These are phyloP conservation scores for Spongilla lacustris DNA, from an alignment of 37 sponge, comb jelly and placozoan genomes.

Conservation along the genomic window DNA sequence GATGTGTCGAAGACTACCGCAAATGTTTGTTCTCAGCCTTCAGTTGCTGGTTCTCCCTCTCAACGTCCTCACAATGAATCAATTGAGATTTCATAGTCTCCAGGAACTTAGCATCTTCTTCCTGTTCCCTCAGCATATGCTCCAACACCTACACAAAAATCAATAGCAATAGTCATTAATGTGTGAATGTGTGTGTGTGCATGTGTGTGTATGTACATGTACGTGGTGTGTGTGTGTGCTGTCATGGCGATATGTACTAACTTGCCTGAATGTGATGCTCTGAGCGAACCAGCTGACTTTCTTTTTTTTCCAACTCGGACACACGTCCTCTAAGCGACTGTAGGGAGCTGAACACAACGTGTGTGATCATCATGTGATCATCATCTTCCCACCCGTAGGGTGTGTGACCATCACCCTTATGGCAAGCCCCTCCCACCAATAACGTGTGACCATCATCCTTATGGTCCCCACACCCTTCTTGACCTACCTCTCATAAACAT, in stretches of 20 bases:
- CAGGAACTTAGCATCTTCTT: conserved; percentile 46
- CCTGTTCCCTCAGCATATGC: conserved; percentile 5
- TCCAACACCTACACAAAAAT: conserved; percentile 16
- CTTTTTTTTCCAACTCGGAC: not conserved
- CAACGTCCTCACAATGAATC: conserved; percentile 16
- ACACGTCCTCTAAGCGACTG: not conserved
- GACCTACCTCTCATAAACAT: not conserved
- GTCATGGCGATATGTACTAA: not conserved
- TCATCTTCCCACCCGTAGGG: too few species aligned
- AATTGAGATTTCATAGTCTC: conserved; percentile 26
- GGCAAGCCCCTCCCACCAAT: too few species aligned
- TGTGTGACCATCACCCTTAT: too few species aligned
- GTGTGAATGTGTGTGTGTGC: not conserved
- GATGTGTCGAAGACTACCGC: not conserved
- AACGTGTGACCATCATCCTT: too few species aligned
- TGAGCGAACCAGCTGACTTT: not conserved
- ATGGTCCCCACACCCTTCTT: not conserved
- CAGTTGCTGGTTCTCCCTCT: conserved; percentile 27
- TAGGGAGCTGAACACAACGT: not conserved
- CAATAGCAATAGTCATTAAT: not conserved
- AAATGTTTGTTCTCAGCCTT: conserved; percentile 47
- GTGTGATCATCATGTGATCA: not conserved
- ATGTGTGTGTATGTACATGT: not conserved
- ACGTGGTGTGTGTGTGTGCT: not conserved
- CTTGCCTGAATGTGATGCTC: not conserved